These are phyloP conservation scores for Lepisosteus oculatus DNA, from an alignment of 2,113 vertebrate species.

Conservation along the genomic window DNA sequence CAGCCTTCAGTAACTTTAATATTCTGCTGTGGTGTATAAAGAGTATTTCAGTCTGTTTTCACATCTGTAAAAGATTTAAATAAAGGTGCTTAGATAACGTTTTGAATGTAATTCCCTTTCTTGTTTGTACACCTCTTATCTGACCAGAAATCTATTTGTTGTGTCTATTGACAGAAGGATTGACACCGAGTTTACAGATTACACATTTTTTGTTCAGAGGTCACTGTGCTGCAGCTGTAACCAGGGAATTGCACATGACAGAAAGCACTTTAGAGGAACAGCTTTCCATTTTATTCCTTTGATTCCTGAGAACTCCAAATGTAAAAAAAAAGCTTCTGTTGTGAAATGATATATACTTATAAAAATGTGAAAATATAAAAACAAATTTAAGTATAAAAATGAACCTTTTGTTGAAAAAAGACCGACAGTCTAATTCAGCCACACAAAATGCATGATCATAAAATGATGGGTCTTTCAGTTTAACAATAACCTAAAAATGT, in stretches of 20 bases:
- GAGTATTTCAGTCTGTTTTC: not conserved
- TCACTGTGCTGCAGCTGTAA: slow-evolving; percentile 9
- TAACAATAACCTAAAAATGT: too few species aligned
- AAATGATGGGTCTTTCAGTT: too few species aligned
- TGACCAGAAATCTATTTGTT: slow-evolving; percentile 5
- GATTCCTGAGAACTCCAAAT: too few species aligned
- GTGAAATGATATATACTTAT: too few species aligned
- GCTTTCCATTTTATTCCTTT: not conserved
- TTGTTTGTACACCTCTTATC: not conserved
- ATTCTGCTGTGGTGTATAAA: too few species aligned
- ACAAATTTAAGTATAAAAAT: too few species aligned
- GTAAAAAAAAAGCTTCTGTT: too few species aligned
- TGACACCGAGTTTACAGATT: slow-evolving; percentile 7
- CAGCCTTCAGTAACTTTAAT: too few species aligned
- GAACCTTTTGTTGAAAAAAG: too few species aligned
- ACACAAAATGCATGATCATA: too few species aligned
- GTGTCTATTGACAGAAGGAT: slow-evolving; percentile 13
- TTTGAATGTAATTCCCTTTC: slow-evolving; percentile 2
- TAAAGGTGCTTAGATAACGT: not conserved
- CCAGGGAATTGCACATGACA: slow-evolving; percentile 15
- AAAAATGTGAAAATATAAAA: too few species aligned
- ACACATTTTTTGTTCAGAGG: slow-evolving; percentile 17
- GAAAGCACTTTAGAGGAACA: not conserved
- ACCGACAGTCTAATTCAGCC: too few species aligned
- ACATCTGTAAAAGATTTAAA: not conserved